Evolutionary conservation across 1,140 invertebrate genomes (phyloP), one percentile per base, ranked within the genome.

Genomic region (Orchesella cincta): DNA sequence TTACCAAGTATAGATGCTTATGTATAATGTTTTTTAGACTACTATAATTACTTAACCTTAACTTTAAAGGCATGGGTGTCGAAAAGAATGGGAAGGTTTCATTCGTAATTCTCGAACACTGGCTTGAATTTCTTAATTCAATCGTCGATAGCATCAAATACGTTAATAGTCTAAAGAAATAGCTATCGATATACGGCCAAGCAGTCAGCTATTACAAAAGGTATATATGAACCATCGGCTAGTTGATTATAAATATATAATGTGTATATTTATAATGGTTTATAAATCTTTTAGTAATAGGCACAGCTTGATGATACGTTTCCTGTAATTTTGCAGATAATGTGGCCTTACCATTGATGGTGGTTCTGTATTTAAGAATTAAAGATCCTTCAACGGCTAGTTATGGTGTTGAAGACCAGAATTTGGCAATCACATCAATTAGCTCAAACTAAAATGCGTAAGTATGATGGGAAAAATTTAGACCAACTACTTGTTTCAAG

Each of bases 151-250:
- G 88, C 86, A 92, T 99, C 12, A 97, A 94, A 87, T 99, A 99
- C 89, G 97, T 99, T 26, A 98, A 99, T 86, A 97, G 94, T 88
- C 87, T 99, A 99, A 99, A 86, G 98, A 99, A 94, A 95, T 99
- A 79, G 96, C 97, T 0, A 99, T 99, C 83, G 97, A 99, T 88
- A 95, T 99, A 73, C 98, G n/a, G n/a, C 98, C 0, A 93, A 99
- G 85, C 98, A 99, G 86, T 96, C 94, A 86, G 98, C 98, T 35
- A 98, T 99, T 80, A 98, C 98, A 23, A 90, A 92, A 84, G 92
- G 90, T 91, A 86, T 82, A 74, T n/a, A 64, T n/a, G n/a, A n/a
- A n/a, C n/a, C n/a, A n/a, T 8, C 23, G 23, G 12, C 57, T 64
- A 64, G 23, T 46, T 46, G 5, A 46, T 18, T 46, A 46, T 8